These are phyloP conservation scores for Hydraecia micacea DNA, from an alignment of 2,888 invertebrate genomes.

Conservation along the genomic window DNA sequence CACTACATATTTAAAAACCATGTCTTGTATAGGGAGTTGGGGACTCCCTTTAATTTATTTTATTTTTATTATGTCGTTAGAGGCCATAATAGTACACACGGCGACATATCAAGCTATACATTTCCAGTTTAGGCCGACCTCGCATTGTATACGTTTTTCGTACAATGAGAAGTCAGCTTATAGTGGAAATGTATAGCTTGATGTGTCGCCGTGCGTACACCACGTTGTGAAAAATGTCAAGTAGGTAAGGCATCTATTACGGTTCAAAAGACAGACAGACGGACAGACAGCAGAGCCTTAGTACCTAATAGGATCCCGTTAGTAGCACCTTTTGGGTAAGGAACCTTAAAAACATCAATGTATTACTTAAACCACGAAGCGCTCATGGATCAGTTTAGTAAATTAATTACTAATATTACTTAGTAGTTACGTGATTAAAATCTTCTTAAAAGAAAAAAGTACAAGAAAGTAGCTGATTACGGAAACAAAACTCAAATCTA, in stretches of 20 bases:
- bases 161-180: no score
- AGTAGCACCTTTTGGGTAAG: background rate
- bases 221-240: background rate
- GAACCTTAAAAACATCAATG: background rate
- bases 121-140: no score
- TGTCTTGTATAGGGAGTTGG: no score
- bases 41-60: no score
- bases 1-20: no score
- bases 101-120: no score
- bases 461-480: slow-evolving; percentile 5
- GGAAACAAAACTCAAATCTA: slow-evolving; percentile 11
- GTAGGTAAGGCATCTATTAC: background rate
- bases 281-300: background rate
- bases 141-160: no score
- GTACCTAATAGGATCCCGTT: background rate
- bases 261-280: background rate
- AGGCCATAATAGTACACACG: no score
- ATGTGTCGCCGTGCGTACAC: background rate
- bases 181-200: no score
- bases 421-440: background rate
- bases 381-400: background rate
- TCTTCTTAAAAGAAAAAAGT: background rate
- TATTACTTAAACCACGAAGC: background rate
- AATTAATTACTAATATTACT: background rate
- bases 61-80: no score